Percentiles rank a stretch among this genome's conserved stretches.
These are phyloP conservation scores for Choloepus didactylus DNA, from an alignment of 2,797 vertebrate genomes.

Conservation along the genomic window DNA sequence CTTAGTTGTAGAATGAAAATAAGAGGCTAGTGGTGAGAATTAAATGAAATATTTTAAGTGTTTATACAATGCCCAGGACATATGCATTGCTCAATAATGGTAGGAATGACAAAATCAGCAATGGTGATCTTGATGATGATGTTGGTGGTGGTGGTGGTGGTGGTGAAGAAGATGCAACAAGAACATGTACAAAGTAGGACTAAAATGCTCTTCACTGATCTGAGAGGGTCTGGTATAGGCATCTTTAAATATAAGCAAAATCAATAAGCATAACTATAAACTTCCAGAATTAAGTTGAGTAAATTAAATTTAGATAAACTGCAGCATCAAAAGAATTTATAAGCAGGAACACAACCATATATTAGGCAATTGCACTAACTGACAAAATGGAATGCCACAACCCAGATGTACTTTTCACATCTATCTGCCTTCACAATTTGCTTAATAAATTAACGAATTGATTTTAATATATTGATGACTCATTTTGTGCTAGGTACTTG, in stretches of 20 bases:
- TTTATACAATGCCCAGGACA: background rate
- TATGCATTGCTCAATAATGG: background rate
- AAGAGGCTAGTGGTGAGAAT: background rate
- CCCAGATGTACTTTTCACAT: background rate
- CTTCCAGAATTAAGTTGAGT: background rate
- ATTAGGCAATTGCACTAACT: background rate
- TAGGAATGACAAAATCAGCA: background rate
- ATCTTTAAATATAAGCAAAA: background rate
- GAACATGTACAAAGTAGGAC: background rate
- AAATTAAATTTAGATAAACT: background rate
- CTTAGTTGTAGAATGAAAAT: background rate
- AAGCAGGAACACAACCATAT: background rate
- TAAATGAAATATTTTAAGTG: constrained; percentile 13
- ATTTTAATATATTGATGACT: background rate
- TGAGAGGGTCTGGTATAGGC: background rate
- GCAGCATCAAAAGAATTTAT: background rate
- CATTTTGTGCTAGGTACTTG: background rate
- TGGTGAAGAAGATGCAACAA: background rate
- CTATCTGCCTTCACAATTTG: background rate
- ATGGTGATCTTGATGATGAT: no score
- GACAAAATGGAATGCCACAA: background rate
- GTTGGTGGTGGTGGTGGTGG: no score
- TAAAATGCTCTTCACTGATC: background rate
- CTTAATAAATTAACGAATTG: background rate
- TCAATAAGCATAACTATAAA: background rate